Conservation (phyloP, 2,888 invertebrate genomes). For the Meteorus colon region DNA sequence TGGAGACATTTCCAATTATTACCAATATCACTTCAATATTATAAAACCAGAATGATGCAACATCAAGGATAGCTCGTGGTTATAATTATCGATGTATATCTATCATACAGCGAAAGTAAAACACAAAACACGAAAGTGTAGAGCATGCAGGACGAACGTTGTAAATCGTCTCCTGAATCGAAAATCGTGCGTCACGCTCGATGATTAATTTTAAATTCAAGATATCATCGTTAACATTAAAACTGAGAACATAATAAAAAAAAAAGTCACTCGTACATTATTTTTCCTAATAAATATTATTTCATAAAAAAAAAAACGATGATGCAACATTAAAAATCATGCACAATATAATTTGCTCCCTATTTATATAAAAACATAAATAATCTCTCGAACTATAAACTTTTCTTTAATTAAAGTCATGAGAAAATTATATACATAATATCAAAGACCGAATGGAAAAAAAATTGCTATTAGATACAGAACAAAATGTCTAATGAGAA, state of each 20-base stretch:
- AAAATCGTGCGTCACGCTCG: slow-evolving; percentile 4
- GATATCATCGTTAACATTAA: neutral
- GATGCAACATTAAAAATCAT: too few relatives aligned
- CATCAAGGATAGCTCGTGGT: neutral
- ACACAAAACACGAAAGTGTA: neutral
- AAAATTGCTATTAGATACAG: neutral
- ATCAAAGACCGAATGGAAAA: neutral
- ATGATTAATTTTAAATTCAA: neutral
- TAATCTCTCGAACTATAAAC: neutral
- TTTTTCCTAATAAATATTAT: neutral
- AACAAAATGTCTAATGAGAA: neutral
- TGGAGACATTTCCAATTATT: neutral
- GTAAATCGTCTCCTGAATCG: neutral
- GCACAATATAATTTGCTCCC: too few relatives aligned
- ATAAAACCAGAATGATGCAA: neutral
- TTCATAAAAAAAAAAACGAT: neutral
- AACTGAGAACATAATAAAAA: neutral
- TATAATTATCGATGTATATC: neutral
- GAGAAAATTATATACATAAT: neutral
- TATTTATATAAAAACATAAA: neutral
- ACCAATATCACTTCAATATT: neutral
- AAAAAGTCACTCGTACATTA: neutral
- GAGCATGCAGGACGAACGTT: neutral
- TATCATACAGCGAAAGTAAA: slow-evolving; percentile 9
- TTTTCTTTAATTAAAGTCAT: neutral